Evolutionary conservation across 2,888 invertebrate genomes (phyloP), one percentile per base, ranked within the genome.

Genomic region (Maniola hyperantus): DNA sequence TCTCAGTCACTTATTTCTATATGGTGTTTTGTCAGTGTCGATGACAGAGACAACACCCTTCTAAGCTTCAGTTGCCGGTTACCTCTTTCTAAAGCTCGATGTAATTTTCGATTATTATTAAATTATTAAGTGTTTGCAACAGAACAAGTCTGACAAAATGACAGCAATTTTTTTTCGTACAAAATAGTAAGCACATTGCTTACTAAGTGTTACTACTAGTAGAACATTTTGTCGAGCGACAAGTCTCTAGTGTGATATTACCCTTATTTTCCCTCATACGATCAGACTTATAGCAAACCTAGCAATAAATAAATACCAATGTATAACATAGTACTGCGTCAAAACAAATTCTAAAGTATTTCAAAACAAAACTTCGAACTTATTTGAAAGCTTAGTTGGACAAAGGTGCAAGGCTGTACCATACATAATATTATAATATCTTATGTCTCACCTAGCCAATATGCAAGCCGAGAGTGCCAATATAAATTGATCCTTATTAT

Each of bases 391-490:
- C 36, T 55, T 39, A 36, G 55, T 55, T 55, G 10, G 55, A 55
- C 36, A 36, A 55, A 55, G 55, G 39, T 34, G 34, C 55, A 55
- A 11, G 48, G 8, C 48, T 48, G 18, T 18, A 42, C 42, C 13
- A 48, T 48, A 48, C 48, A 18, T 48, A 18, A 7, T 8, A 15
- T n/a, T n/a, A 20, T 44, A 13, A 44, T 8, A 5, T 39, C 39
- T 39, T 55, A 55, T 36, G 20, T 57, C 60, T 44, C 54, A 61
- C 69, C 70, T 83, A 83, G 86, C 85, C 87, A 87, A 85, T 85
- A 85, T 83, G 81, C 83, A 87, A 80, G 82, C 79, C 73, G 76
- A 79, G 80, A 82, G 77, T 42, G 78, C 75, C 80, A 75, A 77
- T 76, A 78, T 75, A 80, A 72, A 73, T 67, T 73, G 74, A 72